phyloP scores from a whole-genome alignment of 2,888 invertebrate genomes.

The Agrochola macilenta region DNA sequence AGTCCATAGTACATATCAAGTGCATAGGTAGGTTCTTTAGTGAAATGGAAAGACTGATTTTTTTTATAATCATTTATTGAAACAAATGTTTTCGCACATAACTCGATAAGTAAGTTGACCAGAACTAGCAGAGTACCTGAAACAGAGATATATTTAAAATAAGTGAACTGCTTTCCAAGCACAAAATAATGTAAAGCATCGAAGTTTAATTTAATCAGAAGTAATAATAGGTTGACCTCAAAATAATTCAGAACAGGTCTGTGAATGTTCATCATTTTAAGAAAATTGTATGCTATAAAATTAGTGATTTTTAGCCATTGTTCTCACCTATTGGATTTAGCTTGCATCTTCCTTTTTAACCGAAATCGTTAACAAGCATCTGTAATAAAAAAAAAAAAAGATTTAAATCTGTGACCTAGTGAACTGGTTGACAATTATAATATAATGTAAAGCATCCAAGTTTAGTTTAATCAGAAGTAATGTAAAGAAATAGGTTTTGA shows the following conservation, averaged over 20 bases:
- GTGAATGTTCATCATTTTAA: slow-evolving; percentile 85
- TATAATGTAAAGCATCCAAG: not conserved
- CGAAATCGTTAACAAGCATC: not conserved
- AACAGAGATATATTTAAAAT: slow-evolving; percentile 36
- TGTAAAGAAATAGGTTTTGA: slow-evolving; percentile 68
- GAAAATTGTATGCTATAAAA: not conserved
- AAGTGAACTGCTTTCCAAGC: not conserved
- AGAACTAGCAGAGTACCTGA: slow-evolving; percentile 39
- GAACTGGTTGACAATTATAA: not conserved
- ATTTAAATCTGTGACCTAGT: not conserved
- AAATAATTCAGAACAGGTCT: slow-evolving; percentile 88
- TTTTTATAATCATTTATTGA: slow-evolving; percentile 18
- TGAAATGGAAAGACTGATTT: slow-evolving; percentile 5
- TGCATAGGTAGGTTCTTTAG: too few relatives aligned
- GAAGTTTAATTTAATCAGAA: slow-evolving; percentile 65
- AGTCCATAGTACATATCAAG: not conserved
- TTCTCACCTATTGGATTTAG: slow-evolving; percentile 32
- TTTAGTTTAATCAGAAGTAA: slow-evolving; percentile 66
- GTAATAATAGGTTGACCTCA: slow-evolving; percentile 77
- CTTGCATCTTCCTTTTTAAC: not conserved
- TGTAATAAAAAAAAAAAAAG: not conserved
- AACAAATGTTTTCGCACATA: not conserved
- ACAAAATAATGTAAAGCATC: not conserved
- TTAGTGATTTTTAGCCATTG: not conserved
- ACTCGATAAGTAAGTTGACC: not conserved